Evolutionary conservation across 2,888 invertebrate species (phyloP), one percentile per base, ranked within the genome.

Genomic region (Ophraella communa): DNA sequence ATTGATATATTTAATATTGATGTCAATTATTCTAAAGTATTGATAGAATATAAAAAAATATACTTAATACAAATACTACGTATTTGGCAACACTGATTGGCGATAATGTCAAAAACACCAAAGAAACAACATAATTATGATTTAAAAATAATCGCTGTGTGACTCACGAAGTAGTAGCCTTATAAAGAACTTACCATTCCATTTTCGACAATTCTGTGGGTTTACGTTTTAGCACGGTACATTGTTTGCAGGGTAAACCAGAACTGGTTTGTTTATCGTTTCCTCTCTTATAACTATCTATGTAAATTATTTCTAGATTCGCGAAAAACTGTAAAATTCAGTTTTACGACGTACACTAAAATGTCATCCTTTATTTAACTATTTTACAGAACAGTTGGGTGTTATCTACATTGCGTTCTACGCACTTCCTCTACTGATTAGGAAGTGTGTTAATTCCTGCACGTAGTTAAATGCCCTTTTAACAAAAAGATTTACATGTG

Each of bases 141-240:
- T 64, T 63, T 62, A 59, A 69, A 66, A 69, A 69, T 66, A 64
- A 66, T 66, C 61, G 63, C 54, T 21, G 49, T 39, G 53, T 80
- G 65, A 67, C 67, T 51, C 65, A 75, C 54, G 67, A 54, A 24
- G 10, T 60, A 49, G 52, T 53, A 42, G 52, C 60, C 52, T 60
- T 60, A 54, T 63, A 66, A 66, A 75, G 33, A 79, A 70, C 71
- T 73, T 71, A 71, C 64, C 71, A 71, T 71, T 65, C 75, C 75
- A 72, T 74, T 74, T 75, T 73, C 68, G 72, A 75, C 69, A 69
- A 68, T 68, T 65, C 66, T 65, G 66, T 72, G 71, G 72, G 72
- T 69, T 71, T 69, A 56, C 62, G 51, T 61, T 66, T 64, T 57
- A 62, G 64, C 62, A 67, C 56, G 62, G 42, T 58, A 64, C 21